phyloP scores from a whole-genome alignment of 2,797 vertebrate species.

The Chromis chromis region DNA sequence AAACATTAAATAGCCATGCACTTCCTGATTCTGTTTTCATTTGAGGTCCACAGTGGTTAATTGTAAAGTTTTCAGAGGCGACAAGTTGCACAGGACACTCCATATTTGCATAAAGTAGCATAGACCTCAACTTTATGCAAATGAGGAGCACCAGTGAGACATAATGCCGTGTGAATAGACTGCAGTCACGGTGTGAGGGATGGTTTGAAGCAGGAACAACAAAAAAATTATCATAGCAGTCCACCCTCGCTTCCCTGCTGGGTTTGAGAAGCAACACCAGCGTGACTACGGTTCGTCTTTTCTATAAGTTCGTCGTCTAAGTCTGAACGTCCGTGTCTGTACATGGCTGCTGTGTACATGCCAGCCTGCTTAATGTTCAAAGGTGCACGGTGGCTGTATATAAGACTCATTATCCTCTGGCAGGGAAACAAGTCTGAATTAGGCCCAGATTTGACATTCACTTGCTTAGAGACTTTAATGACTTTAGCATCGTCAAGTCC shows the following conservation, averaged over 20 bases:
- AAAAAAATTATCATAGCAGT: constrained; percentile 22
- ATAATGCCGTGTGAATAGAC: constrained; percentile 52
- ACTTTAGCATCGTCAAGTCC: constrained; percentile 69
- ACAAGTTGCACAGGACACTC: no score
- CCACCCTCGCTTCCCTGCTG: constrained; percentile 16
- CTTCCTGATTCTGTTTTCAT: no score
- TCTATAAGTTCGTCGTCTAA: constrained; percentile 23
- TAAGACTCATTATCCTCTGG: constrained; percentile 59
- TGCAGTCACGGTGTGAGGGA: constrained; percentile 19
- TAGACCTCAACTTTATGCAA: no score
- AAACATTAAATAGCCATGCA: no score
- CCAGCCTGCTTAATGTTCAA: constrained; percentile 48
- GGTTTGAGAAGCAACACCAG: constrained; percentile 10
- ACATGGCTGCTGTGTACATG: constrained; percentile 15
- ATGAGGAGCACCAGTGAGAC: no score
- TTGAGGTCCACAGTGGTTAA: no score
- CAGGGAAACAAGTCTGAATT: constrained; percentile 66
- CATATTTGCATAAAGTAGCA: no score
- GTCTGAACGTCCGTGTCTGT: constrained; percentile 27
- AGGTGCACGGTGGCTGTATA: constrained; percentile 36
- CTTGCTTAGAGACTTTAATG: constrained; percentile 79
- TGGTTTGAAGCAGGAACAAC: constrained; percentile 31
- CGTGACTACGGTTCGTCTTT: constrained; percentile 11
- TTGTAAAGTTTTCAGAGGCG: no score
- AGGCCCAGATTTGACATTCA: constrained; percentile 76